Percentiles rank a stretch among this genome's conserved stretches.
Conservation (phyloP, 2,113 vertebrate species). For the Excalfactoria chinensis region DNA sequence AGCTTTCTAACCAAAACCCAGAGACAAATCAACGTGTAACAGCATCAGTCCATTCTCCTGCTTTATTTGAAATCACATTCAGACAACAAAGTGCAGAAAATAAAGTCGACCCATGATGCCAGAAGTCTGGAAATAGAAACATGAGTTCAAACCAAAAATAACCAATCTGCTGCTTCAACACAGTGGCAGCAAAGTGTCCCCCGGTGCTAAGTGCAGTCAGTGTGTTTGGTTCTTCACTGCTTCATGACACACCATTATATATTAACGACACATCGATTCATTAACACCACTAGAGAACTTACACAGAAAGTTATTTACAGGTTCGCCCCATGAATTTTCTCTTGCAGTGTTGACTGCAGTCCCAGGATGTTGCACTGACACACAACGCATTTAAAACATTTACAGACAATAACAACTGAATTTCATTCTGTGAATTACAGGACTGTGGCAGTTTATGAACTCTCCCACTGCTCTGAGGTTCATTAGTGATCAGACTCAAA, state of each 20-base stretch:
- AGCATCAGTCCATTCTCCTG: not conserved
- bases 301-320: constrained; percentile 33
- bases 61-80: constrained; percentile 62
- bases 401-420: not conserved
- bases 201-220: not conserved
- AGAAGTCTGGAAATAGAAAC: not conserved
- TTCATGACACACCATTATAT: not conserved
- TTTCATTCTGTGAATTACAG: not conserved
- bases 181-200: constrained; percentile 1
- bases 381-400: not conserved
- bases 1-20: not conserved
- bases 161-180: not conserved
- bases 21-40: not conserved
- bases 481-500: not conserved
- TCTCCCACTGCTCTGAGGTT: not conserved
- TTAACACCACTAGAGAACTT: constrained; percentile 1
- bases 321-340: not conserved
- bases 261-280: constrained; percentile 29
- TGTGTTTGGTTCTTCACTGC: not conserved
- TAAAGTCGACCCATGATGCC: not conserved
- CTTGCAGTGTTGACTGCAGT: not conserved
- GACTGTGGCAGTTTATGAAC: not conserved
- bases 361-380: not conserved
- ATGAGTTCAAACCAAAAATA: not conserved
- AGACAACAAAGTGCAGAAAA: constrained; percentile 14